Conservation (phyloP, 2,888 invertebrate species). For the Drosophila flavopinicola region DNA sequence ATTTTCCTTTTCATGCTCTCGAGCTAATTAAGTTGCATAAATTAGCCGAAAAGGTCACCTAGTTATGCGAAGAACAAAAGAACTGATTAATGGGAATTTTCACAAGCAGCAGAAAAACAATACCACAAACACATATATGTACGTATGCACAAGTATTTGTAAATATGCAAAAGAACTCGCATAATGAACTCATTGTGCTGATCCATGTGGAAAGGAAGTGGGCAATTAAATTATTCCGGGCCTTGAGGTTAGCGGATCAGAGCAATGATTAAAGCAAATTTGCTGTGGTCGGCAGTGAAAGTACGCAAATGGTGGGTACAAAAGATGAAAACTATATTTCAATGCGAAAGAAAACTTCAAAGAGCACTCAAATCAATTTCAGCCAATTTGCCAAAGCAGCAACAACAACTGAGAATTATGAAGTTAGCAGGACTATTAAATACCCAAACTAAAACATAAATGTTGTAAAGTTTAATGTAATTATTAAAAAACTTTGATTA, state of each 20-base stretch:
- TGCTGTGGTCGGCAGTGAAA: conserved; percentile 58
- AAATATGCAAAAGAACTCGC: conserved; percentile 42
- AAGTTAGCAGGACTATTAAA: neutral
- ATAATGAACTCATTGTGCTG: conserved; percentile 67
- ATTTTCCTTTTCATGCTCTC: conserved; percentile 37
- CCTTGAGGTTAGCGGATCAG: conserved; percentile 69
- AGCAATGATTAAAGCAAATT: conserved; percentile 56
- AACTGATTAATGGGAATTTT: conserved; percentile 75
- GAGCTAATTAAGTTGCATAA: conserved; percentile 57
- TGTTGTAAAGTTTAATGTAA: too few species aligned
- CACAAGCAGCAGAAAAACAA: conserved; percentile 41
- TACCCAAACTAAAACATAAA: conserved; percentile 1
- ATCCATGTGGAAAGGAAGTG: conserved; percentile 64
- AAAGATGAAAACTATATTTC: conserved; percentile 15
- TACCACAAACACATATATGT: conserved; percentile 5
- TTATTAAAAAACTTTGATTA: too few species aligned
- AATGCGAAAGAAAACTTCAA: conserved; percentile 46
- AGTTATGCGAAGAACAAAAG: conserved; percentile 68
- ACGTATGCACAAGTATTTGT: conserved; percentile 1
- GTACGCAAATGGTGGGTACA: conserved; percentile 43
- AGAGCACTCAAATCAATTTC: conserved; percentile 44
- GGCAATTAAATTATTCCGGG: conserved; percentile 69
- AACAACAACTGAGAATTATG: neutral
- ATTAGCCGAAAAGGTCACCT: conserved; percentile 68
- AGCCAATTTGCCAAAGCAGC: conserved; percentile 19